These are phyloP conservation scores for Ceraclea dissimilis DNA, from an alignment of 2,888 invertebrate species.

Conservation along the genomic window DNA sequence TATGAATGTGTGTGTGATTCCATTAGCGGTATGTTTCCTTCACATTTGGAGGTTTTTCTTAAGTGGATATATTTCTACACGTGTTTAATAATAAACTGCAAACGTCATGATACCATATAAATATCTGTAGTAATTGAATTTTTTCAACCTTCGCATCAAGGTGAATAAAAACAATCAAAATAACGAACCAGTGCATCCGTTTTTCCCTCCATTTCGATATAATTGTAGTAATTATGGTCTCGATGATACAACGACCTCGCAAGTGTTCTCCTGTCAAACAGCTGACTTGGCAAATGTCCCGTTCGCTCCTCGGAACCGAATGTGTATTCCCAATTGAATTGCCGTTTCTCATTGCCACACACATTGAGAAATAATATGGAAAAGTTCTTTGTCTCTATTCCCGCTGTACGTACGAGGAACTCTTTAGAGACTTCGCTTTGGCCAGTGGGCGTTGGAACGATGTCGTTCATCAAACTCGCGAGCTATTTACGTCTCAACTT, in stretches of 20 bases:
- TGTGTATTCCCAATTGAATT: neutral
- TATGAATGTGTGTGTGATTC: too few species aligned
- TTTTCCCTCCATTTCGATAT: neutral
- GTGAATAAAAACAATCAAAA: neutral
- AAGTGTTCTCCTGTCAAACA: neutral
- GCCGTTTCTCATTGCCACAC: neutral
- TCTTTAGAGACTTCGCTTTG: neutral
- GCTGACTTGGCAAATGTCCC: neutral
- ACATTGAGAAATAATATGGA: neutral
- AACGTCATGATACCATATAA: too few species aligned
- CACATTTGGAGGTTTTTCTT: too few species aligned
- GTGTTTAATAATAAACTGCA: too few species aligned
- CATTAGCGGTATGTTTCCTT: too few species aligned
- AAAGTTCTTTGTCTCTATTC: neutral
- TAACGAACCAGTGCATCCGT: neutral
- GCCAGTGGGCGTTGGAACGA: neutral
- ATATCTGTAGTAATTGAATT: neutral
- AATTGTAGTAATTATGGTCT: neutral
- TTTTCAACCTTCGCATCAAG: neutral
- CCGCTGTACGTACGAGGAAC: neutral
- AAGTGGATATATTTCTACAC: too few species aligned
- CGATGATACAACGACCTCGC: neutral
- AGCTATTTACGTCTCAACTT: neutral
- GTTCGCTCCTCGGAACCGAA: neutral
- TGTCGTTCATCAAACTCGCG: neutral